Percentiles rank a stretch among this genome's conserved stretches.
Conservation (phyloP, 2,888 invertebrate genomes). For the Silvanus unidentatus region DNA sequence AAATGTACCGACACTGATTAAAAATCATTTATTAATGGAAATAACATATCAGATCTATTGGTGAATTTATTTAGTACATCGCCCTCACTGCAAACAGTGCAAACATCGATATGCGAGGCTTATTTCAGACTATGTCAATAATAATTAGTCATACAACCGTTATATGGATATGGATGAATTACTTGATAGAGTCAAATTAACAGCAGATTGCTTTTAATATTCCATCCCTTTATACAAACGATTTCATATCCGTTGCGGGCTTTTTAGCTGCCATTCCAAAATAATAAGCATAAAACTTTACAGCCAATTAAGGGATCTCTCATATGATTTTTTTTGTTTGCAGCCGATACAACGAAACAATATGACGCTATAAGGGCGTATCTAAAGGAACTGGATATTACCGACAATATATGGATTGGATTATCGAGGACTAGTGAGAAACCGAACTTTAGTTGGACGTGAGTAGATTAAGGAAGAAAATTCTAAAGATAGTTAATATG, state of each 20-base stretch:
- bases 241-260: too few relatives aligned
- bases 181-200: not conserved
- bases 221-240: too few relatives aligned
- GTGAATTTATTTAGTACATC: too few relatives aligned
- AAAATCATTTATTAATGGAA: too few relatives aligned
- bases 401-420: constrained; percentile 73
- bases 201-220: not conserved
- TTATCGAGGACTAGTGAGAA: constrained; percentile 66
- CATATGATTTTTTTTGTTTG: constrained; percentile 35
- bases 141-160: constrained; percentile 1
- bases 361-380: constrained; percentile 73
- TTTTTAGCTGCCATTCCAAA: too few relatives aligned
- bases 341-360: constrained; percentile 72
- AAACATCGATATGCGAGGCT: not conserved
- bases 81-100: too few relatives aligned
- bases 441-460: constrained; percentile 73
- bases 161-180: not conserved
- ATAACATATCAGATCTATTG: too few relatives aligned
- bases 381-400: constrained; percentile 70
- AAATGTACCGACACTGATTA: too few relatives aligned
- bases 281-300: too few relatives aligned
- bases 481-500: too few relatives aligned
- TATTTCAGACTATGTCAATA: not conserved
- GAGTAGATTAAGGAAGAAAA: constrained; percentile 45
- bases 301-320: too few relatives aligned